A percentile compares a stretch with the other conserved stretches of the same genome.
Evolutionary conservation across 2,888 invertebrate genomes (phyloP).

Genomic region (Mimumesa dahlbomi): DNA sequence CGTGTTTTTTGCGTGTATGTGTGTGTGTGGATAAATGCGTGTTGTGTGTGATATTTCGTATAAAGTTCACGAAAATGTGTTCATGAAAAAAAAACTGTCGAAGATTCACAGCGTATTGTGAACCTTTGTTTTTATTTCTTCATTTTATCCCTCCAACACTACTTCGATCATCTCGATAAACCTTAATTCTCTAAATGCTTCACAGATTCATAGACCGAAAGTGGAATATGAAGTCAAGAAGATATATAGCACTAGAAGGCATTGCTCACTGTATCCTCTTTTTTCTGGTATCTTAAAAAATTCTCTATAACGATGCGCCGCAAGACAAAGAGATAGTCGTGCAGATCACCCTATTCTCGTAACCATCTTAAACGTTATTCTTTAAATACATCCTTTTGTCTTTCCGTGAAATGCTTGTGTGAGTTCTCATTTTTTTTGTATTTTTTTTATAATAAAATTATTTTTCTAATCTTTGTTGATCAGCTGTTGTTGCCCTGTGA

Average conservation of each 20-base stretch:
- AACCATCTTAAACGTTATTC: slow-evolving; percentile 60
- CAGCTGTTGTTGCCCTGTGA: slow-evolving; percentile 86
- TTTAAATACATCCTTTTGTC: slow-evolving; percentile 68
- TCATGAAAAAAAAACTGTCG: slow-evolving; percentile 29
- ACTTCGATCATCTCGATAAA: slow-evolving; percentile 36
- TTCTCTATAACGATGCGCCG: slow-evolving; percentile 67
- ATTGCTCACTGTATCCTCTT: slow-evolving; percentile 66
- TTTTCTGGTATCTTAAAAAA: slow-evolving; percentile 69
- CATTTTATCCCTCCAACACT: slow-evolving; percentile 48
- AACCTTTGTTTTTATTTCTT: slow-evolving; percentile 30
- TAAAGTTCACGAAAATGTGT: slow-evolving; percentile 28
- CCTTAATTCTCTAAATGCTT: slow-evolving; percentile 50
- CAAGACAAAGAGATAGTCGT: slow-evolving; percentile 69
- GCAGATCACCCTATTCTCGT: slow-evolving; percentile 65
- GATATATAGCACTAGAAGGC: slow-evolving; percentile 60
- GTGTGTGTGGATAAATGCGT: too few species aligned
- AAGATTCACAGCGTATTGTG: slow-evolving; percentile 22
- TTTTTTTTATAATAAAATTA: slow-evolving; percentile 83
- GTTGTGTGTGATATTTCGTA: too few species aligned
- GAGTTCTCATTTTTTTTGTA: slow-evolving; percentile 79
- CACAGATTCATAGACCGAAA: slow-evolving; percentile 51
- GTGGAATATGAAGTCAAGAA: slow-evolving; percentile 54
- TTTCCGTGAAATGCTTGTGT: slow-evolving; percentile 69
- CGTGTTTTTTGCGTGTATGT: slow-evolving; percentile 33
- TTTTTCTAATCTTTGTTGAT: slow-evolving; percentile 84